Base-by-base conservation (phyloP, 53 echinoderm and acorn worm genomes). In the Echinarachnius parma region DNA sequence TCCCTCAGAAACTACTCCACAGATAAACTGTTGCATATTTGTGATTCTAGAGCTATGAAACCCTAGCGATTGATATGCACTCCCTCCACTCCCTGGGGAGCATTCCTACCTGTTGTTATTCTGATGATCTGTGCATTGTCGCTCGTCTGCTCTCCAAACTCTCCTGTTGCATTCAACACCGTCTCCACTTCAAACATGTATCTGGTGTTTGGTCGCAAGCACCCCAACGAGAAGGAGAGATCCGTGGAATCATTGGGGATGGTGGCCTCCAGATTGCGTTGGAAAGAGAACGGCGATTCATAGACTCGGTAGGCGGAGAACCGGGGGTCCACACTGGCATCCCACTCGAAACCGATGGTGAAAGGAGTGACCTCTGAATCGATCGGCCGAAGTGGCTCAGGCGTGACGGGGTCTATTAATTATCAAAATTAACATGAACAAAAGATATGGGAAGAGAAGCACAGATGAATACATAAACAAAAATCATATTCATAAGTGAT, bases 371-470 rank as follows among this genome's bases (percentile, higher is more conserved):
- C 11, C 15, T 35, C 53, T 4, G 34, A 34, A 20, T 15, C 53
- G 9, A 16, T 15, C 9, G 48, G 48, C n/a, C n/a, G n/a, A n/a
- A n/a, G n/a, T 18, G 15, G 14, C 70, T 69, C 53, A 21, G 70
- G 70, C 34, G 34, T 69, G 31, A 53, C 70, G 3, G 70, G 70
- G 24, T 69, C 70, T 69, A 53, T n/a, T 3, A n/a, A 23, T 42
- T n/a, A n/a, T n/a, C 4, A 18, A n/a, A 59, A 50, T 44, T 10
- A 44, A 16, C 10, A 13, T 44, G 10, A 13, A 44, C 10, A 44
- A 44, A 0, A 44, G 45, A 44, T 21, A 21, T 5, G 22, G 8
- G 18, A 49, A 5, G 1, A 49, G 49, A 49, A n/a, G n/a, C n/a
- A n/a, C n/a, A n/a, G n/a, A n/a, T n/a, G n/a, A n/a, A n/a, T n/a